Evolutionary conservation across 2,797 vertebrate species (phyloP), one percentile per base, ranked within the genome.

Genomic region (Cossypha heuglini): DNA sequence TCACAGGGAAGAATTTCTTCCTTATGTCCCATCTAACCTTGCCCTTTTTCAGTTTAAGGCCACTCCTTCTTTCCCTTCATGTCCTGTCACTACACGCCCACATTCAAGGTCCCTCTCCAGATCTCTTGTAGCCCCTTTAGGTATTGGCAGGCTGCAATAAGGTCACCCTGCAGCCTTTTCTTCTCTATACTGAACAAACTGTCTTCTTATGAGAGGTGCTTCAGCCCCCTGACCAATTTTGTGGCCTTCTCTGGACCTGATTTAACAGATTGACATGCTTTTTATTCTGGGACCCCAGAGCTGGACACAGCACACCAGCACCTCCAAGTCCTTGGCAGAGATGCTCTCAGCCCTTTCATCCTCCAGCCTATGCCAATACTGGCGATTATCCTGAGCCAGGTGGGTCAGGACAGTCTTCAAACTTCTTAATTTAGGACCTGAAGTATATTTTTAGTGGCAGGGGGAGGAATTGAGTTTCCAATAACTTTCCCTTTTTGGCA

Each of bases 81-180:
- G 31, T 81, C 29, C 46, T 59, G 1, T 64, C 8, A 7, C 11
- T n/a, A 2, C 31, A 24, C 0, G 0, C 15, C 6, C 25, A 13
- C 7, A 1, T 64, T 38, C 66, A 35, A 68, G 11, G 7, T 64
- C 21, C 22, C 3, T 42, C 16, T 31, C 10, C 20, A 16, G 40
- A 35, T 78, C 45, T 78, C 18, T 6, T 77, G 2, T 8, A 29
- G 11, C n/a, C 11, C 7, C 33, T 54, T 24, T 9, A 49, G 6
- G 5, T 66, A 29, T 3, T 38, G 29, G 2, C 12, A 80, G 35
- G 17, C 73, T 2, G 1, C 31, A 16, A 0, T 19, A 24, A 59
- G 12, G 28, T 67, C 18, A 51, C 8, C 4, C 9, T 0, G 0
- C 3, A 52, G 28, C 21, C 35, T 66, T 69, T 48, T 63, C 2